Base-by-base conservation (phyloP, 2,797 vertebrate genomes). In the Neoniphon sammara region DNA sequence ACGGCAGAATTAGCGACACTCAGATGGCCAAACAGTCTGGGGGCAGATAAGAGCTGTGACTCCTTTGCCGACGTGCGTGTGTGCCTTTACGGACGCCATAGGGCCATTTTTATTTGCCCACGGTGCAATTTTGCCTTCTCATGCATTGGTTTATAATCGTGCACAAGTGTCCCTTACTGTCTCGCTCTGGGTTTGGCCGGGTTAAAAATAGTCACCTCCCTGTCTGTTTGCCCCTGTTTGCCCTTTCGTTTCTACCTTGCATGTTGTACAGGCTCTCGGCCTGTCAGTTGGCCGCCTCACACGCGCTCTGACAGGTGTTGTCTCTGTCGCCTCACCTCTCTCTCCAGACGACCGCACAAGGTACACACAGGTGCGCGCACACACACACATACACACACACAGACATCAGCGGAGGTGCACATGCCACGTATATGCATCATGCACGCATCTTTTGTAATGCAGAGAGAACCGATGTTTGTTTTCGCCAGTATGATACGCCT, bases 261-360 rank as follows among this genome's bases (percentile, higher is more conserved):
- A 80, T 84, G 80, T 82, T 80, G 78, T 31, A 21, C 76, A 75
- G 46, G 20, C 58, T 3, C 31, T 9, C 2, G 7, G 66, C 23
- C 50, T 58, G 31, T 70, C 62, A 77, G 61, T 49, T 3, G 62
- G 62, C 58, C 47, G 18, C 34, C 27, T 70, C 58, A 52, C 78
- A 68, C 52, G 34, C 42, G 18, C 59, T 31, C 34, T 69, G 72
- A 80, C 79, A 77, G 69, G 67, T 74, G 73, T 73, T 50, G 80
- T 42, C 47, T 80, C 67, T 49, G 50, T 66, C 44, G 1, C 9
- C 52, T 77, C 67, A 27, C 49, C 66, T 60, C 14, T 59, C 61
- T 58, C 39, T 66, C 21, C 3, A 47, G 31, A 58, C 11, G 10
- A 10, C 36, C 0, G 1, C 31, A 30, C 53, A 54, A 36, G 25